phyloP scores from a whole-genome alignment of 2,888 invertebrate species.

The Allolobophora icterica region DNA sequence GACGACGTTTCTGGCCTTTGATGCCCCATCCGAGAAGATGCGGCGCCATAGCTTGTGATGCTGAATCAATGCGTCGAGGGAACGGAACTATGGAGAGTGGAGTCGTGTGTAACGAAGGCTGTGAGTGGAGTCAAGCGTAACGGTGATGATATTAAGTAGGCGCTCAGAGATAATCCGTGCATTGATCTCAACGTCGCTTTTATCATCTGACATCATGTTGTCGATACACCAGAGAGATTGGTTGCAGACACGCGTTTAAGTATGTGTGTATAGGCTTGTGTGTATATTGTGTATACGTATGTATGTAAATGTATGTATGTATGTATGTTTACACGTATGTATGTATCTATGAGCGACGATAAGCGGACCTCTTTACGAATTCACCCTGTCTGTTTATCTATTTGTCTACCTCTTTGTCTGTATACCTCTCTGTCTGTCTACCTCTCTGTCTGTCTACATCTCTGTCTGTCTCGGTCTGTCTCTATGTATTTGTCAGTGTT shows the following conservation, averaged over 20 bases:
- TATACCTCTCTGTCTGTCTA: background rate
- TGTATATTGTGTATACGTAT: too few species aligned
- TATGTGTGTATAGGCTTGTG: background rate
- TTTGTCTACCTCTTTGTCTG: conserved; percentile 12
- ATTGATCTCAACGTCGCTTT: background rate
- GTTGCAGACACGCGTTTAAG: background rate
- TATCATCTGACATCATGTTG: background rate
- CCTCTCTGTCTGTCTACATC: conserved; percentile 7
- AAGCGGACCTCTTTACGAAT: background rate
- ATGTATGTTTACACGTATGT: background rate
- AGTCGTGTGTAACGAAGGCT: background rate
- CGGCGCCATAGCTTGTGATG: background rate
- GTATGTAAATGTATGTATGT: background rate
- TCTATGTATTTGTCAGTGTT: background rate
- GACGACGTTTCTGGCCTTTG: background rate
- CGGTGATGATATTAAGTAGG: background rate
- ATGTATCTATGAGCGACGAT: background rate
- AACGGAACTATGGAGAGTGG: background rate
- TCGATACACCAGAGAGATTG: background rate
- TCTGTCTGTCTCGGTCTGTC: background rate
- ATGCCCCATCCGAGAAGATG: background rate
- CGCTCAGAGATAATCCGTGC: background rate
- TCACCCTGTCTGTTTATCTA: background rate
- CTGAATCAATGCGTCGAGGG: background rate
- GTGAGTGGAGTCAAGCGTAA: background rate